Evolutionary conservation across 64 coral and sea anemone species (phyloP).

Genomic region (Dendronephthya gigantea): DNA sequence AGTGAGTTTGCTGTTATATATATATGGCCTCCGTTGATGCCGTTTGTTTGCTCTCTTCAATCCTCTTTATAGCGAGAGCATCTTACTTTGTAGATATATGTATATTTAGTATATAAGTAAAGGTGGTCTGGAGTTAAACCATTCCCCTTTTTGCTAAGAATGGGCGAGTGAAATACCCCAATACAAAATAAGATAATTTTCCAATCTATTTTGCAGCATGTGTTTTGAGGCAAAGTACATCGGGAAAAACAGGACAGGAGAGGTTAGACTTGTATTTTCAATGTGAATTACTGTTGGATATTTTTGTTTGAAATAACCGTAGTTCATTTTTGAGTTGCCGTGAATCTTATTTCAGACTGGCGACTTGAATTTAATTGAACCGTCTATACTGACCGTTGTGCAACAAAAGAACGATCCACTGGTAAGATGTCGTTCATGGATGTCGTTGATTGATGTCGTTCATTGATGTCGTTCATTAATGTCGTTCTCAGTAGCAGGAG

Average conservation of each 20-base stretch:
- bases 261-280: not conserved
- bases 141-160: too few species aligned
- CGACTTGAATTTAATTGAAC: constrained; percentile 1
- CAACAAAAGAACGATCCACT: not conserved
- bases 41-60: too few species aligned
- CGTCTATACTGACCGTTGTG: not conserved
- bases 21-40: too few species aligned
- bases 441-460: too few species aligned
- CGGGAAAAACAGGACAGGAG: not conserved
- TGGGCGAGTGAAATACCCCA: not conserved
- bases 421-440: too few species aligned
- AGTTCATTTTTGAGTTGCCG: not conserved
- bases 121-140: too few species aligned
- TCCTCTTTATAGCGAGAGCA: too few species aligned
- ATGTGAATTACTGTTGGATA: not conserved
- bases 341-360: not conserved
- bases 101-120: too few species aligned
- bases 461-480: too few species aligned
- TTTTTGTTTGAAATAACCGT: not conserved
- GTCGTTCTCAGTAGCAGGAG: too few species aligned
- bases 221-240: not conserved
- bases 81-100: too few species aligned
- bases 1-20: not conserved
- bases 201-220: not conserved
- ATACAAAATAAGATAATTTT: too few species aligned